Evolutionary conservation across 2,888 invertebrate species (phyloP), one percentile per base, ranked within the genome.

Genomic region (Drosophila anceps): DNA sequence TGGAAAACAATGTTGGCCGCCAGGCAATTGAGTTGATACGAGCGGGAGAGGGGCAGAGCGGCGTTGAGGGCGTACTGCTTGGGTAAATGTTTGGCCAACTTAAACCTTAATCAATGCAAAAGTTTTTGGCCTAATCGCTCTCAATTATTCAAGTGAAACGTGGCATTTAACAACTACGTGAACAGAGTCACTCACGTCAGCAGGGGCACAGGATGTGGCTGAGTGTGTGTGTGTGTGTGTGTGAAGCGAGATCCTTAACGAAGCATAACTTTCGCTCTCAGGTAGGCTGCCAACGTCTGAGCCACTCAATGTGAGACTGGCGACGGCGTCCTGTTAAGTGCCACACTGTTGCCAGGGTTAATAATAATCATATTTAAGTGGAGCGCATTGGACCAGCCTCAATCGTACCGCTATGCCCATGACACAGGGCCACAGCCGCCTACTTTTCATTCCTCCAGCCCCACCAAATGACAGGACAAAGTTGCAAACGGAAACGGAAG

Each of bases 91-190:
- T 84, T 88, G 84, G 81, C 74, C 82, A 91, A 88, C 81, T 89
- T 88, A 85, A 86, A 84, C 85, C 90, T 79, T 88, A 91, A 91
- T 91, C 91, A 92, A 92, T 92, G 91, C 79, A 86, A 92, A 91
- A 90, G 91, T 92, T 91, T 91, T 84, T 76, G 81, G 90, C 88
- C 91, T 91, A 91, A 91, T 91, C 91, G 91, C 86, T 91, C 90
- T 90, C 91, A 91, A 91, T 91, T 91, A 91, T 91, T 92, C 91
- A 90, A 90, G 91, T 90, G 92, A 88, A 92, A 91, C 91, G 91
- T 91, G 92, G 90, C 84, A 88, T 91, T 90, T 91, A 90, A 90
- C 91, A 91, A 90, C 85, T 88, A 84, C 91, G 90, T 91, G 91
- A 87, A 84, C 48, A 37, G 51, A 55, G 59, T 63, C 55, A 68